Percentiles rank a stretch among this genome's conserved stretches.
These are phyloP conservation scores for Maniola hyperantus DNA, from an alignment of 2,888 invertebrate species.

Conservation along the genomic window DNA sequence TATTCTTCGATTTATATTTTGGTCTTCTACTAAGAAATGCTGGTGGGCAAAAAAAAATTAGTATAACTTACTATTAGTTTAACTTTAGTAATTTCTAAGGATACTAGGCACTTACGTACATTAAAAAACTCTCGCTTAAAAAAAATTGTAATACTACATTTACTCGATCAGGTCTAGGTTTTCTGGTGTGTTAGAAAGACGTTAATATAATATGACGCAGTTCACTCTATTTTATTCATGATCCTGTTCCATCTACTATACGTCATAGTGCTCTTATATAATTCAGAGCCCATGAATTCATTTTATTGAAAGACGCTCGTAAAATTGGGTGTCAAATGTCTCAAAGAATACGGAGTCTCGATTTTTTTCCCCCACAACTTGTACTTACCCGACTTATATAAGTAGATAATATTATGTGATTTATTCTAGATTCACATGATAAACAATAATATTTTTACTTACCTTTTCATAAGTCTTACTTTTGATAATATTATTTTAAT, in stretches of 20 bases:
- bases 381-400: constrained; percentile 47
- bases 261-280: not conserved
- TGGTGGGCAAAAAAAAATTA: no score
- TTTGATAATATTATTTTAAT: no score
- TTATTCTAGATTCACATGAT: not conserved
- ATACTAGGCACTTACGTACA: no score
- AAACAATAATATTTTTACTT: no score
- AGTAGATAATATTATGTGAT: not conserved
- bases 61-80: no score
- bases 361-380: constrained; percentile 44
- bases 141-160: not conserved
- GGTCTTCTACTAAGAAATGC: no score
- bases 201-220: not conserved
- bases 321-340: constrained; percentile 62
- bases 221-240: not conserved
- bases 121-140: no score
- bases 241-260: not conserved
- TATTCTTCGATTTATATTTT: no score
- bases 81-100: no score
- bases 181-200: not conserved
- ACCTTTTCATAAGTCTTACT: no score
- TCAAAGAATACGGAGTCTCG: constrained; percentile 50
- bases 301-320: constrained; percentile 59
- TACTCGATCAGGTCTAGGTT: not conserved
- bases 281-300: constrained; percentile 51